Conservation (phyloP, 2,113 vertebrate genomes). For the Sturnira hondurensis region DNA sequence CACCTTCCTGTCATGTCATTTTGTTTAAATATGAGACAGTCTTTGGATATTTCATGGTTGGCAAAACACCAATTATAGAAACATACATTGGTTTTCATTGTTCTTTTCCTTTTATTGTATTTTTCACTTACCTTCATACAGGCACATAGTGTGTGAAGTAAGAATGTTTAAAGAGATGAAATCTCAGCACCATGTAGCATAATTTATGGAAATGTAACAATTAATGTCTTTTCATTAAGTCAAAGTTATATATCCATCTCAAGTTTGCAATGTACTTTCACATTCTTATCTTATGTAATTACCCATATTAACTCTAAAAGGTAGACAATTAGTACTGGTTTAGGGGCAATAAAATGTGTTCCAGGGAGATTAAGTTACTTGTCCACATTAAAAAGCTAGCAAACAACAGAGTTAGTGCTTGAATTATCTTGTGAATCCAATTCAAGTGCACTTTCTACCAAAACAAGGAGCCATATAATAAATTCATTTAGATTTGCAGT, state of each 20-base stretch:
- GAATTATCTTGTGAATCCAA: neutral
- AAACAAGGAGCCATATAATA: neutral
- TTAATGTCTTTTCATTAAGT: neutral
- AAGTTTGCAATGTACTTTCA: neutral
- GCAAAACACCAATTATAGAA: conserved; percentile 27
- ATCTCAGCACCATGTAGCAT: neutral
- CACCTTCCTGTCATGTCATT: neutral
- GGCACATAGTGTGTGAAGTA: neutral
- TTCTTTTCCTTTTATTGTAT: neutral
- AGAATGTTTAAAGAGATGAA: neutral
- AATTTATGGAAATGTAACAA: neutral
- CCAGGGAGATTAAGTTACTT: neutral
- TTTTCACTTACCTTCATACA: neutral
- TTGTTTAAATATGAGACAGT: conserved; percentile 6
- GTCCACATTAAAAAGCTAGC: neutral
- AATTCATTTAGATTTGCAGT: neutral
- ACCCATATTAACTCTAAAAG: neutral
- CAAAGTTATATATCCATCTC: neutral
- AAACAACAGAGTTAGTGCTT: neutral
- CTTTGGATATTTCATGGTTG: conserved; percentile 13
- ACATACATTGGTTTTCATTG: neutral
- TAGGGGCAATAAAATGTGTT: neutral
- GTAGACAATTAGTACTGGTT: neutral
- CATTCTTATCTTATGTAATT: neutral
- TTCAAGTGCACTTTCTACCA: neutral